Percentiles rank a stretch among this genome's conserved stretches.
phyloP scores from a whole-genome alignment of 2,888 invertebrate genomes.

The Lysandra bellargus region DNA sequence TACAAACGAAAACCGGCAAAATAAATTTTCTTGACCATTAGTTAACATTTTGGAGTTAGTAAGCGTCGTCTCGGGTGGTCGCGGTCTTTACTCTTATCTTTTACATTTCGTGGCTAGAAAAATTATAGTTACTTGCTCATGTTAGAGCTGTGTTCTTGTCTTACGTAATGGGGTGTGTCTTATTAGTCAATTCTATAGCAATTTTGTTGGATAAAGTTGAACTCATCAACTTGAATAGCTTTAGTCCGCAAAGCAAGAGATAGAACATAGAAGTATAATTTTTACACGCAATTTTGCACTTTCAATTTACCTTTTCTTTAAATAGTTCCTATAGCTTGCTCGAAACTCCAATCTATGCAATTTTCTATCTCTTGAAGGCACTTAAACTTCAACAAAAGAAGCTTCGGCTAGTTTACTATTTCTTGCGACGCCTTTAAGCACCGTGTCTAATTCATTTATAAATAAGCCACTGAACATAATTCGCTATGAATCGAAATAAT shows the following conservation, averaged over 20 bases:
- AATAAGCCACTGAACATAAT: constrained; percentile 47
- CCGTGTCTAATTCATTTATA: constrained; percentile 63
- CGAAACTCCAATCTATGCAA: not conserved
- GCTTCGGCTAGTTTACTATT: not conserved
- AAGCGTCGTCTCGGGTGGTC: constrained; percentile 16
- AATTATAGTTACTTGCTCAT: not conserved
- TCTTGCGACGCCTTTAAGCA: constrained; percentile 21
- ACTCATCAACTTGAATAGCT: not conserved
- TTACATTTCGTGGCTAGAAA: constrained; percentile 12
- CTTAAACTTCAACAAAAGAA: constrained; percentile 1
- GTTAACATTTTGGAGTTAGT: not conserved
- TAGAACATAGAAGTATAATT: not conserved
- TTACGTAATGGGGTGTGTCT: not conserved
- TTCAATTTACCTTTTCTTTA: not conserved
- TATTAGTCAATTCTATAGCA: not conserved
- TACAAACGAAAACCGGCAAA: not conserved
- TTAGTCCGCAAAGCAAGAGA: not conserved
- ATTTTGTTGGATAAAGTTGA: not conserved
- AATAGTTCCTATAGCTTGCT: not conserved
- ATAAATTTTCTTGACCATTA: not conserved
- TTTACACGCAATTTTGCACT: not conserved
- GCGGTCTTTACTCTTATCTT: constrained; percentile 12
- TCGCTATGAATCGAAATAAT: constrained; percentile 37
- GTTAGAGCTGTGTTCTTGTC: not conserved
- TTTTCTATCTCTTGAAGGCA: constrained; percentile 2